Evolutionary conservation across 2,888 invertebrate genomes (phyloP).

Genomic region (Lasioglossum morio): DNA sequence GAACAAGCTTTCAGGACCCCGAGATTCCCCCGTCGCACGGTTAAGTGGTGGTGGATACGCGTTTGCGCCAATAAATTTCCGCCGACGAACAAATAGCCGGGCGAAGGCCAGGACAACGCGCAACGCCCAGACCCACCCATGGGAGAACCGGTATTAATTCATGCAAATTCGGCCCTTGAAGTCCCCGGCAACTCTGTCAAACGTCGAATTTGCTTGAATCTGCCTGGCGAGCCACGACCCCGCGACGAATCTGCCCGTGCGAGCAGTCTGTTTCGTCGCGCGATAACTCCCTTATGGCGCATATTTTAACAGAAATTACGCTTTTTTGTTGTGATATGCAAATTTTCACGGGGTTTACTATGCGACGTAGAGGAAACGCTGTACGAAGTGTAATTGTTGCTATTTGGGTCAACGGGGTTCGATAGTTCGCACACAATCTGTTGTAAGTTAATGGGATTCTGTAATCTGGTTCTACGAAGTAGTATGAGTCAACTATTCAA

Average conservation of each 20-base stretch:
- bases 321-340: background rate
- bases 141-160: constrained; percentile 45
- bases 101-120: constrained; percentile 23
- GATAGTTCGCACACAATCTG: background rate
- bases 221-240: background rate
- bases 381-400: background rate
- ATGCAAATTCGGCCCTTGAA: constrained; percentile 36
- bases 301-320: constrained; percentile 2
- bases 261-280: background rate
- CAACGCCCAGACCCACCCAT: background rate
- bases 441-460: background rate
- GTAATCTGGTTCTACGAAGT: background rate
- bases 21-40: constrained; percentile 33
- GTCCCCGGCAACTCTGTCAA: constrained; percentile 26
- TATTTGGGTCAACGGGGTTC: background rate
- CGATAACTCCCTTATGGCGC: background rate
- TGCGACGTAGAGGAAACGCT: background rate
- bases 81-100: constrained; percentile 36
- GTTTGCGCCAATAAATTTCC: constrained; percentile 46
- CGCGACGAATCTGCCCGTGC: background rate
- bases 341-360: background rate
- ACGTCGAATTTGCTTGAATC: constrained; percentile 16
- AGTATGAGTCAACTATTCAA: background rate
- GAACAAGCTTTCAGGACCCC: constrained; percentile 27
- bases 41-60: constrained; percentile 39